phyloP scores from a whole-genome alignment of 2,113 vertebrate species.

The Eublepharis macularius region DNA sequence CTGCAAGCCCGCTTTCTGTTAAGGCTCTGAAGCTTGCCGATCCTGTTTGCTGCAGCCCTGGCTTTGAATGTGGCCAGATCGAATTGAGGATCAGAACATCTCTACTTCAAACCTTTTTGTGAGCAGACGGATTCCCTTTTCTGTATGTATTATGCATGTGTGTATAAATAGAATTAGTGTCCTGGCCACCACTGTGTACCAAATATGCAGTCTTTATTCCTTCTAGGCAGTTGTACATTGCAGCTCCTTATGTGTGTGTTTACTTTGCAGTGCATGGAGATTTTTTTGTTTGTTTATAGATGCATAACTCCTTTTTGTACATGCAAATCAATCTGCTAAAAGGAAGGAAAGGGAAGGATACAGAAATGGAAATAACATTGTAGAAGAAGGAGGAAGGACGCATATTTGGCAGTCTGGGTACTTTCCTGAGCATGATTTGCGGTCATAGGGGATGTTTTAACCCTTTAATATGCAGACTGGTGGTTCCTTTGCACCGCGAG shows the following conservation, averaged over 20 bases:
- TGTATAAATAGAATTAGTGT: not conserved
- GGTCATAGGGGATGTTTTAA: not conserved
- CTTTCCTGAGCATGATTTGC: not conserved
- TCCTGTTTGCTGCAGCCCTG: slow-evolving; percentile 18
- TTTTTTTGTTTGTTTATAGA: not conserved
- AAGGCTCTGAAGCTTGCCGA: not conserved
- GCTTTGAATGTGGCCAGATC: slow-evolving; percentile 5
- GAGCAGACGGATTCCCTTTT: slow-evolving; percentile 13
- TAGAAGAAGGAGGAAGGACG: not conserved
- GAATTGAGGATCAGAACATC: not conserved
- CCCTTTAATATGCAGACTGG: not conserved
- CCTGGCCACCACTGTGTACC: not conserved
- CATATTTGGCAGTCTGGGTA: not conserved
- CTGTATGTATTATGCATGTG: not conserved
- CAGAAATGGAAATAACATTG: not conserved
- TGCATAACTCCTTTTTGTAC: not conserved
- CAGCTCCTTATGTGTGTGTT: not conserved
- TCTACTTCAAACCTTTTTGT: not conserved
- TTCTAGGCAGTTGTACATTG: not conserved
- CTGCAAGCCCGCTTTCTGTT: not conserved
- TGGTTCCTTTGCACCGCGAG: not conserved
- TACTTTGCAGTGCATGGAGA: not conserved
- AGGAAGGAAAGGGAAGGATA: not conserved
- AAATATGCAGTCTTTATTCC: not conserved
- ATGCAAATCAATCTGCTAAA: not conserved